Evolutionary conservation across 2,888 invertebrate species (phyloP).

Genomic region (Tenthredo distinguenda): DNA sequence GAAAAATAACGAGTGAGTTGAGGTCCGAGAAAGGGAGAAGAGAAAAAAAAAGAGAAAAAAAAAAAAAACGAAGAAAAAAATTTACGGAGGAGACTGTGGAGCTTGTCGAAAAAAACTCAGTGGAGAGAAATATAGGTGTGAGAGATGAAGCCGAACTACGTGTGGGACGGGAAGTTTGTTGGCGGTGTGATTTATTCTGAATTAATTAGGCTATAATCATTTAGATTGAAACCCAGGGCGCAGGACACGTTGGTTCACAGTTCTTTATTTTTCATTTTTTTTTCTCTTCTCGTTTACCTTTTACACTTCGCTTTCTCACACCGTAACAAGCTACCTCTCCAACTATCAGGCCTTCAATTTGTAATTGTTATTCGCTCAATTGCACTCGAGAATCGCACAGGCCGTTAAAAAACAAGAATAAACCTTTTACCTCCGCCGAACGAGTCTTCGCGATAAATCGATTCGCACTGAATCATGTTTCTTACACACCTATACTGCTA

Average conservation of each 20-base stretch:
- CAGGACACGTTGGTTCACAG: slow-evolving; percentile 9
- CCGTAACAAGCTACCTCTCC: not conserved
- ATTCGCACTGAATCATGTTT: not conserved
- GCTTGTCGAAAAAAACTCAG: slow-evolving; percentile 29
- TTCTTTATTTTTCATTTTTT: not conserved
- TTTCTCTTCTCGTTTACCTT: not conserved
- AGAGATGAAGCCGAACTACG: slow-evolving; percentile 30
- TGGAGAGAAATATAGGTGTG: slow-evolving; percentile 5
- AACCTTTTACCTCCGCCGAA: not conserved
- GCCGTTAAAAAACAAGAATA: not conserved
- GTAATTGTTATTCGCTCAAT: not conserved
- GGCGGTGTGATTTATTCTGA: slow-evolving; percentile 51
- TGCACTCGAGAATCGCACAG: not conserved
- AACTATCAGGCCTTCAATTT: not conserved
- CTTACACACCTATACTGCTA: not conserved
- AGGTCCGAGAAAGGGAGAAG: not conserved
- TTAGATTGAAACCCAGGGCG: slow-evolving; percentile 16
- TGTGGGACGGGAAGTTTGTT: slow-evolving; percentile 53
- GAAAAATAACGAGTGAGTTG: slow-evolving; percentile 39
- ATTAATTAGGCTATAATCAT: slow-evolving; percentile 53
- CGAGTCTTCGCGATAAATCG: not conserved
- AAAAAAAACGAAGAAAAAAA: not conserved
- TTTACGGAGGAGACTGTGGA: slow-evolving; percentile 6
- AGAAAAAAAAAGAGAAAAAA: not conserved
- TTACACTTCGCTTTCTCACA: not conserved